These are phyloP conservation scores for Adrianichthys oophorus DNA, from an alignment of 2,797 vertebrate species.

Conservation along the genomic window DNA sequence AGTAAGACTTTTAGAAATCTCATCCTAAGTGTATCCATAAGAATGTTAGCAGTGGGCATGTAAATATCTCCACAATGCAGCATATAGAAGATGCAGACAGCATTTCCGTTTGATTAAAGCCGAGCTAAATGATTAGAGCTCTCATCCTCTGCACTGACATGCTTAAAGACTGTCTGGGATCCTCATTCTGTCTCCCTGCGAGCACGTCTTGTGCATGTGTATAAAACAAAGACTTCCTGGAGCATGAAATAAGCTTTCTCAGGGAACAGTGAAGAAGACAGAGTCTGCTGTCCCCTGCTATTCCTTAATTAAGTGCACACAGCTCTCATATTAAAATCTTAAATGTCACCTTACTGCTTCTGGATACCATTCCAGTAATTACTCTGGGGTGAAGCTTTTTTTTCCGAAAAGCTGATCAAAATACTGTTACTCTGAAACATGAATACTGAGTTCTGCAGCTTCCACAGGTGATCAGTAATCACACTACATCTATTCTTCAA, in stretches of 20 bases:
- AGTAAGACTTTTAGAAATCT: too few species aligned
- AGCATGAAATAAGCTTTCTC: slow-evolving; percentile 79
- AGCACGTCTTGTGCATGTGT: slow-evolving; percentile 1
- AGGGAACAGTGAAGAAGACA: slow-evolving; percentile 52
- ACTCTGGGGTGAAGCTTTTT: slow-evolving; percentile 5
- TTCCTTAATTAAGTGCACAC: slow-evolving; percentile 74
- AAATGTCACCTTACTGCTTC: slow-evolving; percentile 63
- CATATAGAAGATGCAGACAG: too few species aligned
- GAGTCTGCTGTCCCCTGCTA: slow-evolving; percentile 61
- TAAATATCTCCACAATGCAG: too few species aligned
- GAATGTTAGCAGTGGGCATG: too few species aligned
- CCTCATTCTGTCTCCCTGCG: slow-evolving; percentile 12
- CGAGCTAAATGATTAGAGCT: too few species aligned
- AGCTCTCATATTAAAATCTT: slow-evolving; percentile 54
- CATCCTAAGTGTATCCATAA: too few species aligned
- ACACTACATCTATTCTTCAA: not conserved
- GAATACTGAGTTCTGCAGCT: slow-evolving; percentile 17
- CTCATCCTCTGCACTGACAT: not conserved
- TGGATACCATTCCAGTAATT: slow-evolving; percentile 41
- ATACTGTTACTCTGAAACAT: not conserved
- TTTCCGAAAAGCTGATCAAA: slow-evolving; percentile 7
- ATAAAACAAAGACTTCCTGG: slow-evolving; percentile 50
- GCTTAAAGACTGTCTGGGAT: slow-evolving; percentile 19
- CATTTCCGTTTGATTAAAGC: too few species aligned
- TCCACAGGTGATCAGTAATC: slow-evolving; percentile 1